A percentile compares a stretch with the other conserved stretches of the same genome.
phyloP scores from a whole-genome alignment of 2,888 invertebrate species.

The Drosophila meridiana region DNA sequence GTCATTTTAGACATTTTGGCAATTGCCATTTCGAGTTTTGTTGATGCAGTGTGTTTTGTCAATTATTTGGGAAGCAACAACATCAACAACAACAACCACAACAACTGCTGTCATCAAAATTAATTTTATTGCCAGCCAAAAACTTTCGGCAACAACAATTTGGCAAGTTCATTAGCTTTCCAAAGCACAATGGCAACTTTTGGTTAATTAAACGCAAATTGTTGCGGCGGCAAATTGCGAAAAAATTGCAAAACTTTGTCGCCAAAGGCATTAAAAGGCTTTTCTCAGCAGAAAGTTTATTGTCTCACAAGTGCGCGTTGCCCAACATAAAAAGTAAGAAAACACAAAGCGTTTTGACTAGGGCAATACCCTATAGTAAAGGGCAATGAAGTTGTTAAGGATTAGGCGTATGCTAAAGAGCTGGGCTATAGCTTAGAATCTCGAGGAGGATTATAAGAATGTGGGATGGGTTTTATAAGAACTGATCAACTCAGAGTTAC shows the following conservation, averaged over 20 bases:
- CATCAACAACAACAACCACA: constrained; percentile 22
- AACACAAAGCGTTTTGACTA: not conserved
- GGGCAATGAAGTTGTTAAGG: no score
- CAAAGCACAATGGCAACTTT: constrained; percentile 58
- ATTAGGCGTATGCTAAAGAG: not conserved
- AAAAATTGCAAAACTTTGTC: constrained; percentile 79
- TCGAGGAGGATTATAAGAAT: not conserved
- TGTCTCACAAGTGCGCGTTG: constrained; percentile 64
- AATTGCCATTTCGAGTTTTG: constrained; percentile 44
- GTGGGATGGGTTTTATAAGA: fast-evolving
- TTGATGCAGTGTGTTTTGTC: constrained; percentile 48
- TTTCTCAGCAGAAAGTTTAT: constrained; percentile 60
- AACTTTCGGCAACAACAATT: constrained; percentile 75
- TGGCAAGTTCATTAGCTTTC: constrained; percentile 75
- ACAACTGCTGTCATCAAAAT: constrained; percentile 74
- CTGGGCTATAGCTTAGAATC: not conserved
- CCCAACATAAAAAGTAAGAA: not conserved
- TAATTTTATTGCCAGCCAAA: constrained; percentile 80
- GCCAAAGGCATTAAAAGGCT: constrained; percentile 67
- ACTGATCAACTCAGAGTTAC: not conserved
- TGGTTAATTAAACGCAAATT: constrained; percentile 82
- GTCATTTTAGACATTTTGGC: constrained; percentile 35
- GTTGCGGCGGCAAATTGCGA: constrained; percentile 80
- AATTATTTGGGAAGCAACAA: constrained; percentile 38
- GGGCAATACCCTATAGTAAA: constrained; percentile 2